Percentiles rank a stretch among this genome's conserved stretches.
Evolutionary conservation across 1,140 invertebrate species (phyloP).

Genomic region (Drosophila guanche): DNA sequence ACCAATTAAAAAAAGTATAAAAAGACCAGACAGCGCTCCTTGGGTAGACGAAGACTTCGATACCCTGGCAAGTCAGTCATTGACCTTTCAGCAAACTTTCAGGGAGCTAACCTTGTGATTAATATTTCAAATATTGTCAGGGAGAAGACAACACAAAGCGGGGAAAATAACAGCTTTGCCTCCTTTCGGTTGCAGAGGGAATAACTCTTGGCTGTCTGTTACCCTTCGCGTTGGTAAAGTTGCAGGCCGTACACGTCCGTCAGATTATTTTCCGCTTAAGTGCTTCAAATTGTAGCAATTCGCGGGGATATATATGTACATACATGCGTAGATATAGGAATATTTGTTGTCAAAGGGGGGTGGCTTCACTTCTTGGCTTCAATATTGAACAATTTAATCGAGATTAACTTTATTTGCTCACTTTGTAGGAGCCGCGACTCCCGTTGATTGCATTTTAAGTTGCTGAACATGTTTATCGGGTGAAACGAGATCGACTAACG

Average conservation of each 20-base stretch:
- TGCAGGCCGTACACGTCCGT: slow-evolving; percentile 4
- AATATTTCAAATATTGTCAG: no score
- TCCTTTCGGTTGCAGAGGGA: neutral
- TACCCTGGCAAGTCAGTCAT: neutral
- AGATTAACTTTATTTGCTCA: slow-evolving; percentile 19
- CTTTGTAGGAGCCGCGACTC: slow-evolving; percentile 20
- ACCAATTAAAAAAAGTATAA: slow-evolving; percentile 47
- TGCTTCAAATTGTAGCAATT: slow-evolving; percentile 27
- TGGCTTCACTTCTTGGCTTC: slow-evolving; percentile 20
- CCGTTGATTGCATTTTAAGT: slow-evolving; percentile 77
- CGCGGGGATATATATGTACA: slow-evolving; percentile 8
- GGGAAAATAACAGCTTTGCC: slow-evolving; percentile 25
- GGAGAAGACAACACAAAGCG: neutral
- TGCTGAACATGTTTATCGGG: slow-evolving; percentile 57
- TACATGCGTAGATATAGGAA: neutral
- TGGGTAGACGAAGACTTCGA: no score
- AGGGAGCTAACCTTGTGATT: no score
- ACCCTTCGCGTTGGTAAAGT: neutral
- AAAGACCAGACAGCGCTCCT: slow-evolving; percentile 10
- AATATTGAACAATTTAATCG: slow-evolving; percentile 42
- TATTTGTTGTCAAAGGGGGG: slow-evolving; percentile 3
- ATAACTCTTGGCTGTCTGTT: slow-evolving; percentile 14
- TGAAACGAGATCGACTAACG: slow-evolving; percentile 41
- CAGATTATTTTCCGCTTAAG: slow-evolving; percentile 47
- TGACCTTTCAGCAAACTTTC: no score